Base-by-base conservation (phyloP, 2,888 invertebrate genomes). In the Drosophila recens region DNA sequence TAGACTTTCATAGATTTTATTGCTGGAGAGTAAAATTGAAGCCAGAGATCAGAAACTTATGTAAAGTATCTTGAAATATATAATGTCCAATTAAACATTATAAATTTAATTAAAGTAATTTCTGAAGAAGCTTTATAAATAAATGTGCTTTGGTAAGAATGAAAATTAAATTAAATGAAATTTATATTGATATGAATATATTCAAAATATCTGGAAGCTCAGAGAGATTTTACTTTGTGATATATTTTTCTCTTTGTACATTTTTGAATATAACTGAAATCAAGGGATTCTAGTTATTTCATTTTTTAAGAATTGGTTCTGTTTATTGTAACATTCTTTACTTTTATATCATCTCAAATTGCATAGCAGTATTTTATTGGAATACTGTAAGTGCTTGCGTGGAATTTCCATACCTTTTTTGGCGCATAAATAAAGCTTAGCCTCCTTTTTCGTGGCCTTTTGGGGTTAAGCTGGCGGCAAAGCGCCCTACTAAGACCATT, bases 371-470 rank as follows among this genome's bases (percentile, higher is more conserved):
- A 13, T 56, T 34, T 34, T 45, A 56, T 45, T 33, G 40, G 6
- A 15, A 49, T 42, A 40, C 17, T 49, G 30, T 45, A 63, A 54
- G 57, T 54, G 36, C 33, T 63, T 51, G 11, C 11, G 46, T 45
- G 5, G 5, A 15, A 68, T 64, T 73, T 42, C 23, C 51, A 30
- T 70, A 56, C 56, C 75, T 66, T 62, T 62, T 71, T 75, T 77
- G 67, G 43, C 56, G 43, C 73, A 87, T 89, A 84, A 84, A 89
- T 89, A 82, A 86, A 82, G 87, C 86, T 78, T 78, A 84, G 67
- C 75, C 72, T 62, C 59, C 52, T 72, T 79, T 63, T 48, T 58
- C 46, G 72, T 70, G 72, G 82, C 79, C 81, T 81, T 84, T 58
- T 75, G 73, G 85, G 87, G 85, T 82, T 87, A 82, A 78, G 80